Conservation (phyloP, 2,113 vertebrate species). For the Zosterops hypoxanthus region DNA sequence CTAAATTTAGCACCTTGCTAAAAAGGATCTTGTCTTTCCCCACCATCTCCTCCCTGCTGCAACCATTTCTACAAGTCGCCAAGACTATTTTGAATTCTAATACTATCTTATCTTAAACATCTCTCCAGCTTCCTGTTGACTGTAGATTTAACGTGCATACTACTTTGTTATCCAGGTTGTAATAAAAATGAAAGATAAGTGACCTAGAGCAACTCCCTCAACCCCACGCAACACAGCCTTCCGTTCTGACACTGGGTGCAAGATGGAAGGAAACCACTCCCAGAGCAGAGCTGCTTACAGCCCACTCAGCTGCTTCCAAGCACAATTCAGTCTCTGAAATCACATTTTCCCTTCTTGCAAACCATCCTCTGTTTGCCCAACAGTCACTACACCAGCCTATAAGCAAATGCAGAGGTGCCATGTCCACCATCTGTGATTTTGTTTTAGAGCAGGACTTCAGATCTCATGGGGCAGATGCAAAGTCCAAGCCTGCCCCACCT, state of each 20-base stretch:
- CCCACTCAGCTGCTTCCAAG: background rate
- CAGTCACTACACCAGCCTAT: background rate
- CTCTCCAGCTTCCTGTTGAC: constrained; percentile 62
- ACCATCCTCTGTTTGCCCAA: background rate
- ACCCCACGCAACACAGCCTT: background rate
- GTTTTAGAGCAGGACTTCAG: background rate
- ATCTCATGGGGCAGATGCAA: fast-evolving
- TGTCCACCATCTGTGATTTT: background rate
- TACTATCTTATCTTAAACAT: constrained; percentile 45
- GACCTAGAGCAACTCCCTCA: background rate
- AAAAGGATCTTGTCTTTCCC: background rate
- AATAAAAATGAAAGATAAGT: constrained; percentile 39
- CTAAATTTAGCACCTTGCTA: background rate
- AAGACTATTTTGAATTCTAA: constrained; percentile 15
- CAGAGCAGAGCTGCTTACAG: background rate
- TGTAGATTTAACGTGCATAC: background rate
- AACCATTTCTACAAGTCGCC: background rate
- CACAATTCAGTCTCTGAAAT: background rate
- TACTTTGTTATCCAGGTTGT: constrained; percentile 12
- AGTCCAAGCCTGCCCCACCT: background rate
- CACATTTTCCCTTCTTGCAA: background rate
- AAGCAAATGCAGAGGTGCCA: background rate
- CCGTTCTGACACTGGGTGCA: background rate
- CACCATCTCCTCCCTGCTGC: background rate
- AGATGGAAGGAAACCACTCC: constrained; percentile 51